A percentile compares a stretch with the other conserved stretches of the same genome.
Conservation (phyloP, 1,140 invertebrate genomes). For the Drosophila watanabei region DNA sequence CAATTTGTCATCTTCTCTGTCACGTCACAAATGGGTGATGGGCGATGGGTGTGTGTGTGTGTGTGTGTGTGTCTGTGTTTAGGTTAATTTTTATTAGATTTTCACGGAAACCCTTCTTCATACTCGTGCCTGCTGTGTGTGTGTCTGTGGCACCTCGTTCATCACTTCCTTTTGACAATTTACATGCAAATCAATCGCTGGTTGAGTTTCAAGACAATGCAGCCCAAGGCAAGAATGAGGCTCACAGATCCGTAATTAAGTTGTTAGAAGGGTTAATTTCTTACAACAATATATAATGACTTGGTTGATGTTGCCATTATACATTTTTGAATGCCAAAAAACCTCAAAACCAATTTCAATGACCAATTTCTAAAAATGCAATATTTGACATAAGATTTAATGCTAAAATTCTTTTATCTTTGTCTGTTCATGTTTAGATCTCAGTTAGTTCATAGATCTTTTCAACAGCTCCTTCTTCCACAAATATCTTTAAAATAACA, state of each 20-base stretch:
- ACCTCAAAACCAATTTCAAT: background rate
- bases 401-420: too few relatives aligned
- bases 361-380: background rate
- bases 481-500: background rate
- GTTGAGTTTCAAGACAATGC: constrained; percentile 15
- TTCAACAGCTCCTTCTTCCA: background rate
- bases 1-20: constrained; percentile 84
- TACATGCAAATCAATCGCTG: constrained; percentile 75
- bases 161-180: constrained; percentile 83
- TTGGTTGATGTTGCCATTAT: background rate
- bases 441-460: background rate
- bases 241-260: constrained; percentile 33
- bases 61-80: constrained; percentile 7
- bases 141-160: constrained; percentile 59
- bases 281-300: background rate
- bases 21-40: constrained; percentile 65
- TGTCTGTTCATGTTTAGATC: background rate
- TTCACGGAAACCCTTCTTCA: constrained; percentile 59
- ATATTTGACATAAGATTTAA: background rate
- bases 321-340: background rate
- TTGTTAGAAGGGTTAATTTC: constrained; percentile 5
- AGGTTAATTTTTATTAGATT: constrained; percentile 79
- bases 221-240: constrained; percentile 8
- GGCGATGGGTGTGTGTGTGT: constrained; percentile 18
- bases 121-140: constrained; percentile 33